These are phyloP conservation scores for Cyphomyrus plagiostoma DNA, from an alignment of 2,113 vertebrate species.

Conservation along the genomic window DNA sequence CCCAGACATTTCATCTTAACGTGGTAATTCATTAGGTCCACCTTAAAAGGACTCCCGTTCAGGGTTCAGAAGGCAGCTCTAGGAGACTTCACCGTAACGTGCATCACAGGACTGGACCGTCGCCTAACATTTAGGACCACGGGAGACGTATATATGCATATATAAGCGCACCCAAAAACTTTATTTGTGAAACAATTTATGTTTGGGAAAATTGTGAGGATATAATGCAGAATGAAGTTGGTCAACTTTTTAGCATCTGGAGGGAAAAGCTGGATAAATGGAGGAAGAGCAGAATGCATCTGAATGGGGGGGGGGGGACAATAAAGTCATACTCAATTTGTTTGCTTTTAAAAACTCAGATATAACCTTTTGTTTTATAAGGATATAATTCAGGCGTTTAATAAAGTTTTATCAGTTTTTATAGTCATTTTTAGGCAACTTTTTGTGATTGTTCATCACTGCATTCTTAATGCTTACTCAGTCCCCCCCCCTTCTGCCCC, in stretches of 20 bases:
- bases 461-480: neutral
- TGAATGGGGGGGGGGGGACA: too few species aligned
- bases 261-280: neutral
- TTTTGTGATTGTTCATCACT: neutral
- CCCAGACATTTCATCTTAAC: conserved; percentile 62
- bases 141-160: neutral
- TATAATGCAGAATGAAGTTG: neutral
- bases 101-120: neutral
- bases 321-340: neutral
- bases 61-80: conserved; percentile 29
- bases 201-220: neutral
- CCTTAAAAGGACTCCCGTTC: conserved; percentile 46
- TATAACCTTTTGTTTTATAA: neutral
- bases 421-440: neutral
- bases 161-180: neutral
- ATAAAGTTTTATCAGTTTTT: neutral
- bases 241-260: neutral
- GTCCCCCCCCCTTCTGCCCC: too few species aligned
- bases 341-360: neutral
- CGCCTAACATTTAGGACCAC: neutral
- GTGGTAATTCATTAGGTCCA: conserved; percentile 60
- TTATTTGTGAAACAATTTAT: neutral
- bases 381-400: neutral
- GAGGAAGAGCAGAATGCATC: too few species aligned
- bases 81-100: neutral